phyloP scores from a whole-genome alignment of 2,888 invertebrate genomes.

The Himalopsyche tibetana region DNA sequence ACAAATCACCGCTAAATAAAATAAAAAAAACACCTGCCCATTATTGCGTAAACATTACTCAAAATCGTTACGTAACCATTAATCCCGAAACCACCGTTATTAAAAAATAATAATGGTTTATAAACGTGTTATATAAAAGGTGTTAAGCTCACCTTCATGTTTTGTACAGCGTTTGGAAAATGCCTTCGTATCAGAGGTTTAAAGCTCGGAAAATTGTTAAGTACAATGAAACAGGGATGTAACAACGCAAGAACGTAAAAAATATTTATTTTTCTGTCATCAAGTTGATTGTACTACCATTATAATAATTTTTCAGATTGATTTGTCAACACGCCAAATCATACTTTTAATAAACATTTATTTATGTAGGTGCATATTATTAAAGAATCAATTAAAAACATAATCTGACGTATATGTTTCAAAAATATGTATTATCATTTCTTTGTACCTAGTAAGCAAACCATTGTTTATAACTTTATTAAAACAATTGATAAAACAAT shows the following conservation, averaged over 20 bases:
- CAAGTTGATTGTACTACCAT: too few species aligned
- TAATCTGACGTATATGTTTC: too few species aligned
- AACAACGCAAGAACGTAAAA: neutral
- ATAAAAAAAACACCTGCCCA: slow-evolving; percentile 19
- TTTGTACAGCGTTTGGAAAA: slow-evolving; percentile 19
- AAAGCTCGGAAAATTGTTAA: slow-evolving; percentile 12
- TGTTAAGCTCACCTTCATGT: slow-evolving; percentile 49
- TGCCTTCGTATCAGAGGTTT: neutral
- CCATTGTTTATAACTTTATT: too few species aligned
- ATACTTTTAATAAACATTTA: too few species aligned
- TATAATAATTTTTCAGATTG: too few species aligned
- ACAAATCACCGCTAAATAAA: slow-evolving; percentile 22
- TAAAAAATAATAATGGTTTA: slow-evolving; percentile 20
- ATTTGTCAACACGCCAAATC: too few species aligned
- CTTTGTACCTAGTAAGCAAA: too few species aligned
- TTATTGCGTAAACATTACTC: slow-evolving; percentile 29
- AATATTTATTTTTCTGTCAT: too few species aligned
- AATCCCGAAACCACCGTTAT: slow-evolving; percentile 26
- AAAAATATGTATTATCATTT: too few species aligned
- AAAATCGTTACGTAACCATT: slow-evolving; percentile 31
- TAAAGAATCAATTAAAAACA: too few species aligned
- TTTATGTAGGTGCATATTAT: too few species aligned
- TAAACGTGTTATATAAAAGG: slow-evolving; percentile 45
- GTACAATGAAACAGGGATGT: neutral
- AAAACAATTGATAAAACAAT: too few species aligned